Evolutionary conservation across 1,140 invertebrate genomes (phyloP).

Genomic region (Drosophila orena): DNA sequence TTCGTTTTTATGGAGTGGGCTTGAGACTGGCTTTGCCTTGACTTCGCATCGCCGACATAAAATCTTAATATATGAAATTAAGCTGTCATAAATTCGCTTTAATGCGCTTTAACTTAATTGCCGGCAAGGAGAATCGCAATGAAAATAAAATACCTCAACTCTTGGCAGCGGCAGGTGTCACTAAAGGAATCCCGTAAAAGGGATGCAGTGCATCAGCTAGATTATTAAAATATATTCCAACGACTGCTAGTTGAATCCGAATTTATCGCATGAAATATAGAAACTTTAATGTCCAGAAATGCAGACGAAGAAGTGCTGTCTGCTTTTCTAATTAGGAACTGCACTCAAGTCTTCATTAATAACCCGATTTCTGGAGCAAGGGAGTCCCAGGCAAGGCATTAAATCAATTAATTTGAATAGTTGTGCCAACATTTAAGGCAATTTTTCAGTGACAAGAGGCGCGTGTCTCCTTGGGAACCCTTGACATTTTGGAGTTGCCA

Average conservation of each 20-base stretch:
- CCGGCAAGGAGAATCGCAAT: conserved; percentile 64
- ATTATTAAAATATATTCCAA: conserved; percentile 75
- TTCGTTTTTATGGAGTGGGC: conserved; percentile 27
- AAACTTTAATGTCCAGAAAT: conserved; percentile 44
- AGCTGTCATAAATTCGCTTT: conserved; percentile 83
- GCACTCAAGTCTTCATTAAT: conserved; percentile 76
- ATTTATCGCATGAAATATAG: conserved; percentile 65
- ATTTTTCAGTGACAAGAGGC: conserved; percentile 70
- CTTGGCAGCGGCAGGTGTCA: conserved; percentile 47
- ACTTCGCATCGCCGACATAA: conserved; percentile 49
- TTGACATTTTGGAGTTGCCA: conserved; percentile 32
- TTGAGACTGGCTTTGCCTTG: conserved; percentile 1
- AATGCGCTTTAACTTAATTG: conserved; percentile 83
- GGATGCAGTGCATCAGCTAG: conserved; percentile 56
- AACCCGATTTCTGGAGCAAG: conserved; percentile 33
- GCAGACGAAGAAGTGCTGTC: not conserved
- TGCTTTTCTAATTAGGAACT: conserved; percentile 72
- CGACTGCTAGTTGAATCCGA: conserved; percentile 30
- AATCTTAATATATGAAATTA: conserved; percentile 84
- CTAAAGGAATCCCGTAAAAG: conserved; percentile 54
- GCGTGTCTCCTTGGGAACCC: conserved; percentile 30
- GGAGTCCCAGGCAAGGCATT: conserved; percentile 43
- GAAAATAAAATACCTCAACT: conserved; percentile 67
- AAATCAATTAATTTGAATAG: conserved; percentile 83
- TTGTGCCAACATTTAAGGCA: conserved; percentile 74